Base-by-base conservation (phyloP, 2,113 vertebrate genomes). In the Ptilorrhoa leucosticta region DNA sequence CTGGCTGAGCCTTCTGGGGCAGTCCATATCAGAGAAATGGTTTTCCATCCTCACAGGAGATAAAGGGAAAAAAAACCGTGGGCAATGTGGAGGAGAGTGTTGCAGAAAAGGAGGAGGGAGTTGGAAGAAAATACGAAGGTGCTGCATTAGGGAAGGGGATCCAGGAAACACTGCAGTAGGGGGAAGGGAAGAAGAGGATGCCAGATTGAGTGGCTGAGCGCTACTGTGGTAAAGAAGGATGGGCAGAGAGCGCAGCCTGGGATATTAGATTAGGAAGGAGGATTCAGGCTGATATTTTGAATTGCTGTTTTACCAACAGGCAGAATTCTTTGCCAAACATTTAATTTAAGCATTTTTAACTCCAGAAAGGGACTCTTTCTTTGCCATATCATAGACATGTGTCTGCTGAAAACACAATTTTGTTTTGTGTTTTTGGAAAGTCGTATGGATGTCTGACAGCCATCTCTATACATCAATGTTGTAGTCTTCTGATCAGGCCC, bases 401-500 rank as follows among this genome's bases (percentile, higher is more conserved):
- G 3, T 75, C 12, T 42, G 24, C 39, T 40, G 51, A 47, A 57
- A 81, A 35, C 28, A 39, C 3, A 31, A 4, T 47, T 77, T 60
- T 51, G 8, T 45, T 87, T 27, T 51, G 13, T 51, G 23, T 1
- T 82, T 85, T 79, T 80, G 45, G 24, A 44, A 83, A 57, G 31
- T 45, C 0, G 0, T 40, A 11, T 31, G 28, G 39, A 39, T 75
- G n/a, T 53, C 16, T 45, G 13, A 40, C n/a, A 66, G 12, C 10
- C 3, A 2, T 53, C 42, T 64, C 58, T 72, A 54, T 60, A 17
- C 23, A 50, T 18, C 33, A 47, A 0, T 50, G 19, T 37, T 28
- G 4, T 61, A 56, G 57, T 82, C 51, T 78, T 57, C 50, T 60
- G 3, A 21, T 82, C 39, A 65, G n/a, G 20, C 53, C 28, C 37